Evolutionary conservation across 2,797 vertebrate genomes (phyloP).

Genomic region (Brachyalestes nurse): DNA sequence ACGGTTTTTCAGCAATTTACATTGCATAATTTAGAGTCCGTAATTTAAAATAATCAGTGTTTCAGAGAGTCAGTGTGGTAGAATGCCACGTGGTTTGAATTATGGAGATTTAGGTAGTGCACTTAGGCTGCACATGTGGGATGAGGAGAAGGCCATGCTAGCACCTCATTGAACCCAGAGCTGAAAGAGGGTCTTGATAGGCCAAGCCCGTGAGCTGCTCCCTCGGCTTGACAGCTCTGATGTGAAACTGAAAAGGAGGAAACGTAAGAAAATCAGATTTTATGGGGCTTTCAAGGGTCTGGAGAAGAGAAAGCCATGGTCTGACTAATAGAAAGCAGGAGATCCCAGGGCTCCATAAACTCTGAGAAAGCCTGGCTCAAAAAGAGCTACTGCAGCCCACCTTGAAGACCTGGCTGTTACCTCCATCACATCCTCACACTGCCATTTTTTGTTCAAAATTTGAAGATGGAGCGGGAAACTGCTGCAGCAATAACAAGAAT

Average conservation of each 20-base stretch:
- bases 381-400: not conserved
- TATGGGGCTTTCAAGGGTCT: conserved; percentile 72
- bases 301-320: conserved; percentile 61
- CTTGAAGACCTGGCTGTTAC: not conserved
- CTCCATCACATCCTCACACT: not conserved
- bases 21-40: not conserved
- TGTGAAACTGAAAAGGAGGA: conserved; percentile 69
- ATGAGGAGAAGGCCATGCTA: conserved; percentile 55
- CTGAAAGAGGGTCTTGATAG: conserved; percentile 28
- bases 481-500: too few relatives aligned
- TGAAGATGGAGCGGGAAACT: too few relatives aligned
- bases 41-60: not conserved
- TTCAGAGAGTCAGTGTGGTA: not conserved
- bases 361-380: not conserved
- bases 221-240: conserved; percentile 57
- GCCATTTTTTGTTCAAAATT: too few relatives aligned
- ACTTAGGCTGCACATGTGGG: conserved; percentile 50
- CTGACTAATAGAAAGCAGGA: conserved; percentile 64
- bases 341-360: conserved; percentile 3
- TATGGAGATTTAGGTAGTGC: conserved; percentile 44
- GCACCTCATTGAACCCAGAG: conserved; percentile 64
- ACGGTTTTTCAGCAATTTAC: not conserved
- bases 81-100: conserved; percentile 59
- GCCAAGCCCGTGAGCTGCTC: conserved; percentile 37
- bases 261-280: conserved; percentile 76